Conservation (phyloP, 2,797 vertebrate species). For the Poecilia wingei region DNA sequence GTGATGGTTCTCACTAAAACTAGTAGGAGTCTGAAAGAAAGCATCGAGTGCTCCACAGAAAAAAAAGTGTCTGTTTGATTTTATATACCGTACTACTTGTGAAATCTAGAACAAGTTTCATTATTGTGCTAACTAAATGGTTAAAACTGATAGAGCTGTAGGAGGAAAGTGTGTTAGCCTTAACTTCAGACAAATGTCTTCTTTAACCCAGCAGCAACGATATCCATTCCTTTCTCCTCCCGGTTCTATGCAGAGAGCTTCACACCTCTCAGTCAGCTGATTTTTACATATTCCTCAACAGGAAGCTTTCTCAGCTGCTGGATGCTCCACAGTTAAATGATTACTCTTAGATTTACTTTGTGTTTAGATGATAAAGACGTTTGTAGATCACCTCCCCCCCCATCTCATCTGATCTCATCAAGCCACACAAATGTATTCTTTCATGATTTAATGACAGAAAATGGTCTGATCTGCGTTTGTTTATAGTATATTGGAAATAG, state of each 20-base stretch:
- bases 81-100: neutral
- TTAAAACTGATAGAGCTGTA: conserved; percentile 59
- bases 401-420: conserved; percentile 2
- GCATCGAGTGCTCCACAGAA: neutral
- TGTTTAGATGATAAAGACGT: conserved; percentile 47
- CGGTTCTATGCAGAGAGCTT: conserved; percentile 54
- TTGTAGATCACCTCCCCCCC: conserved; percentile 26
- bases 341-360: conserved; percentile 1
- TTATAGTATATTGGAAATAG: conserved; percentile 15
- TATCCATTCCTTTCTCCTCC: conserved; percentile 75
- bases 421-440: conserved; percentile 25
- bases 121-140: conserved; percentile 45
- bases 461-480: neutral
- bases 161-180: conserved; percentile 62
- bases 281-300: conserved; percentile 71
- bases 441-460: conserved; percentile 15
- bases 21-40: neutral
- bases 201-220: conserved; percentile 67
- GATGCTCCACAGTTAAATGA: conserved; percentile 19
- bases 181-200: conserved; percentile 74
- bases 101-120: neutral
- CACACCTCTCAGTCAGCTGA: conserved; percentile 63
- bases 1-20: neutral
- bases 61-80: neutral
- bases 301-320: conserved; percentile 10